phyloP scores from a whole-genome alignment of 2,888 invertebrate genomes.

The Graphium colonna region DNA sequence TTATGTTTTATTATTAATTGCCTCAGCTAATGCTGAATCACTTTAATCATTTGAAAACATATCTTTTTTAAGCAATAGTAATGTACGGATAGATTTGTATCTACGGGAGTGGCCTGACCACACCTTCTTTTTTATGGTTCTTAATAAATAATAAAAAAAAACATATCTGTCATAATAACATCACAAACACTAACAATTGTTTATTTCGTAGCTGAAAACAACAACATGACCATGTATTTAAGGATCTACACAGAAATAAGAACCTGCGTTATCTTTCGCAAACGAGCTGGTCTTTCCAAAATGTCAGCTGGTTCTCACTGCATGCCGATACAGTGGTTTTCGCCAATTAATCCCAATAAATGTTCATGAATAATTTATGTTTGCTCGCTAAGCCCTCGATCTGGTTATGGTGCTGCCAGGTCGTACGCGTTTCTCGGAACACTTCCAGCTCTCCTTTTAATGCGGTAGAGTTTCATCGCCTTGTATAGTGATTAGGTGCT shows the following conservation, averaged over 20 bases:
- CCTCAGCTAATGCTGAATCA: too few relatives aligned
- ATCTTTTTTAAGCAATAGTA: too few relatives aligned
- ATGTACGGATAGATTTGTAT: too few relatives aligned
- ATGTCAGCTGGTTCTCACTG: background rate
- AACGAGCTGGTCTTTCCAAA: background rate
- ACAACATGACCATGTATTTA: too few relatives aligned
- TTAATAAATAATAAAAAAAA: too few relatives aligned
- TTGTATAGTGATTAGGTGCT: slow-evolving; percentile 18
- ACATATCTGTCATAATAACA: too few relatives aligned
- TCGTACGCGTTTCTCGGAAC: slow-evolving; percentile 14
- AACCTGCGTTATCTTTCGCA: background rate
- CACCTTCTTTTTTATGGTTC: too few relatives aligned
- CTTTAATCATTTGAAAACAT: too few relatives aligned
- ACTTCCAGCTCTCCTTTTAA: slow-evolving; percentile 7
- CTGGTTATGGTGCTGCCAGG: slow-evolving; percentile 15
- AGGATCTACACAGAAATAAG: background rate
- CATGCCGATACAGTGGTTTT: background rate
- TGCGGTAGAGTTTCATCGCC: slow-evolving; percentile 18
- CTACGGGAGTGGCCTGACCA: too few relatives aligned
- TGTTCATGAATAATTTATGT: slow-evolving; percentile 17
- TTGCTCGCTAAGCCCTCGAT: slow-evolving; percentile 6
- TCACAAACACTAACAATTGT: too few relatives aligned
- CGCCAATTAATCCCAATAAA: slow-evolving; percentile 19
- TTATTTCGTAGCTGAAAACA: too few relatives aligned
- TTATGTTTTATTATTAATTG: too few relatives aligned